These are phyloP conservation scores for Alces alces DNA, from an alignment of 2,113 vertebrate genomes.

Conservation along the genomic window DNA sequence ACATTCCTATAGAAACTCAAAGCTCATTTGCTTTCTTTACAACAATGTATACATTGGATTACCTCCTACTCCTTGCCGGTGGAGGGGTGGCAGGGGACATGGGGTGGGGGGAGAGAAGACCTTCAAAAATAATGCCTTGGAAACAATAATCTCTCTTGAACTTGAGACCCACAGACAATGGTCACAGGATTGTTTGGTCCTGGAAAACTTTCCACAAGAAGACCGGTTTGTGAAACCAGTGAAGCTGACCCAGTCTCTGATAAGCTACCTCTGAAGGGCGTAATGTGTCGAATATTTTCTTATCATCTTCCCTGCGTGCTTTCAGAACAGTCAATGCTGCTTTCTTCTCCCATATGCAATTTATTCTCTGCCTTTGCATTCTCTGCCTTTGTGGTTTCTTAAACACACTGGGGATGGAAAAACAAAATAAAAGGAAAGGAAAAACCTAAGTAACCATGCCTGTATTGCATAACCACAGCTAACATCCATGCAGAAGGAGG, in stretches of 20 bases:
- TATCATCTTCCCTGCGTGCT: constrained; percentile 9
- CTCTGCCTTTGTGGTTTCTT: not conserved
- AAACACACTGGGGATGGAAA: not conserved
- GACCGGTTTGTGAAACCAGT: constrained; percentile 73
- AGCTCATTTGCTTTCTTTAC: constrained; percentile 46
- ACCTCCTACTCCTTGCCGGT: constrained; percentile 40
- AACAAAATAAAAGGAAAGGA: not conserved
- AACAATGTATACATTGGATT: constrained; percentile 73
- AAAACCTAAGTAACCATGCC: not conserved
- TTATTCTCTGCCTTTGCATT: constrained; percentile 21
- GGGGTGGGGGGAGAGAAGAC: constrained; percentile 56
- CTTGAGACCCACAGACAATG: constrained; percentile 71
- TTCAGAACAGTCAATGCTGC: constrained; percentile 15
- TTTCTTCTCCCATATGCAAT: not conserved
- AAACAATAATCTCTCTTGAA: constrained; percentile 70
- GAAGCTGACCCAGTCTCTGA: constrained; percentile 63
- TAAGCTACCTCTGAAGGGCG: constrained; percentile 36
- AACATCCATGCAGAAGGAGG: not conserved
- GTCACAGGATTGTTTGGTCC: constrained; percentile 55
- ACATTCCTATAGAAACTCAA: constrained; percentile 39
- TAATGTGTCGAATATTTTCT: constrained; percentile 42
- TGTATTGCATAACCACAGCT: not conserved
- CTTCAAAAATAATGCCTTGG: constrained; percentile 59
- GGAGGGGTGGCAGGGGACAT: fast-evolving
- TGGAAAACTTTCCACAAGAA: constrained; percentile 71